Evolutionary conservation across 2,888 invertebrate genomes (phyloP), one percentile per base, ranked within the genome.

Genomic region (Drosophila lutescens): DNA sequence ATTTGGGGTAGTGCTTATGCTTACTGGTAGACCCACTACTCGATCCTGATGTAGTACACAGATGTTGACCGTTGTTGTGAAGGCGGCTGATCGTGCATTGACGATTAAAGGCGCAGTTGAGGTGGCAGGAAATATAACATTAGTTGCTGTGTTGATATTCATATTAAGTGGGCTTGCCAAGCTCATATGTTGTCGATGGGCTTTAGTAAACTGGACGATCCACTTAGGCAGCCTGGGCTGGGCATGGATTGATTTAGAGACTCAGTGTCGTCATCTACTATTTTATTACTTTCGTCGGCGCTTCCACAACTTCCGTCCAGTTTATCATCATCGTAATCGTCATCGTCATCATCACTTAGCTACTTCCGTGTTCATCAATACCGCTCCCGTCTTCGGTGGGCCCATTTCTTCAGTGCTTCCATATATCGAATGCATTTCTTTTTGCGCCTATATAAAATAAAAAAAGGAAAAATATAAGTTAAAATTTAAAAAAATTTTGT

Each of bases 381-480:
- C 95, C 95, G 91, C 95, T 95, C 32, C 86, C 86, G 44, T 90
- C 89, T 36, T 84, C 89, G 20, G 75, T 80, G n/a, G 46, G 47
- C 44, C 83, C 80, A 41, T 75, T 83, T 41, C 76, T 95, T 93
- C 93, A 94, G 93, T 85, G 96, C 95, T 94, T 97, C 98, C 96
- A 97, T 96, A 94, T 98, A 98, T 86, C 98, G 96, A 91, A 98
- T 97, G 94, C 98, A 98, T 93, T 98, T 98, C 93, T 98, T 98
- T 95, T 98, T 98, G 94, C 98, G 97, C 94, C 98, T 98, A 66
- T 8, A 30, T 56, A 32, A 55, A 67, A 62, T 44, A 49, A 23
- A 41, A 44, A 43, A 20, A 23, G 4, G n/a, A 43, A 5, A 34
- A 20, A 10, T 12, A 20, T 54, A 20, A 40, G 55, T 46, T 32